Conservation (phyloP, 2,797 vertebrate species). For the Muscicapa striata region DNA sequence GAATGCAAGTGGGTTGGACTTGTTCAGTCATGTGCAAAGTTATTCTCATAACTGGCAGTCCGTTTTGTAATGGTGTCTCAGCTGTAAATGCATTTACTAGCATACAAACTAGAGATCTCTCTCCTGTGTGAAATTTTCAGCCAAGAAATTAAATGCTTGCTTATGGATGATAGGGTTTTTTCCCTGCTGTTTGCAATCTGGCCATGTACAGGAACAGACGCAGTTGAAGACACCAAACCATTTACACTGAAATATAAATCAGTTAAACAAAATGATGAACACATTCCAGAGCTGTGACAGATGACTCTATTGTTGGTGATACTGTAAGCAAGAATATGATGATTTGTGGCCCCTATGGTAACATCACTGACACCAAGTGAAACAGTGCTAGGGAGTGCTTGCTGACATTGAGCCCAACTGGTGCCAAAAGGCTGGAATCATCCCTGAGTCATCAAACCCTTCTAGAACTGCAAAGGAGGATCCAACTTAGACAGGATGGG, state of each 20-base stretch:
- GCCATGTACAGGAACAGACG: background rate
- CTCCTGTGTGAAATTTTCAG: constrained; percentile 6
- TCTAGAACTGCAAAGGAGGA: background rate
- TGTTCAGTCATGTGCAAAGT: background rate
- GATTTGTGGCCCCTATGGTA: background rate
- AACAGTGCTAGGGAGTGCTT: background rate
- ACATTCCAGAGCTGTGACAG: background rate
- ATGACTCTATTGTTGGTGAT: background rate
- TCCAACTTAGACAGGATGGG: background rate
- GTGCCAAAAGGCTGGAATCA: background rate
- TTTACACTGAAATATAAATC: constrained; percentile 33
- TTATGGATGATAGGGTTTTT: background rate
- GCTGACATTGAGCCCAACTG: background rate
- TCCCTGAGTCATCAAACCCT: background rate
- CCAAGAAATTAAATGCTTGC: constrained; percentile 19
- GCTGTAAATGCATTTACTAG: background rate
- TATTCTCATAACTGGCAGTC: background rate
- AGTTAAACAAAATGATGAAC: constrained; percentile 20
- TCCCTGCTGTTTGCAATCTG: constrained; percentile 32
- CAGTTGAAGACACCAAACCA: background rate
- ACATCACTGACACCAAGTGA: background rate
- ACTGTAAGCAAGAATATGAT: background rate
- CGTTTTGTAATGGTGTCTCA: background rate
- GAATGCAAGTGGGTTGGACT: background rate
- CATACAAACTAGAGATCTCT: background rate